phyloP scores from a whole-genome alignment of 2,113 vertebrate genomes.

The Centrocercus urophasianus region DNA sequence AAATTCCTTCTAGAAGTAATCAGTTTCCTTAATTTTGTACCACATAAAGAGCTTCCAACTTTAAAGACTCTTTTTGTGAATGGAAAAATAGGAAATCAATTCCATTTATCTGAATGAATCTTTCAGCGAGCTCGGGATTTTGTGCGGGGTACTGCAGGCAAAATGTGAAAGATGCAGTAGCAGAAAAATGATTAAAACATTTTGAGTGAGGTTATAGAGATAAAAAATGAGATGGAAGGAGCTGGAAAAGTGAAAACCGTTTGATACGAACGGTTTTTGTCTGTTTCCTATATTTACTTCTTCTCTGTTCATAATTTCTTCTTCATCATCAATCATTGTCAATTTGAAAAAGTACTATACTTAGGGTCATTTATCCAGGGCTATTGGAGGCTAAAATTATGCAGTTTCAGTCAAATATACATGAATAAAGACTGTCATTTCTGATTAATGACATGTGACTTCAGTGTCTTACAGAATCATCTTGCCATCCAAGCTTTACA shows the following conservation, averaged over 20 bases:
- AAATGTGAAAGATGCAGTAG: slow-evolving; percentile 29
- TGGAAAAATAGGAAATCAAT: slow-evolving; percentile 71
- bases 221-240: slow-evolving; percentile 55
- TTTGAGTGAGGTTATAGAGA: slow-evolving; percentile 43
- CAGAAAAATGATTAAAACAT: slow-evolving; percentile 56
- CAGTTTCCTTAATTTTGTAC: slow-evolving; percentile 45
- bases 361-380: slow-evolving; percentile 92
- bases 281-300: slow-evolving; percentile 88
- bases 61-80: slow-evolving; percentile 52
- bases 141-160: slow-evolving; percentile 30
- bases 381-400: slow-evolving; percentile 92
- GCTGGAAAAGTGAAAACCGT: slow-evolving; percentile 60
- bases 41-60: slow-evolving; percentile 43
- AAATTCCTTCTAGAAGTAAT: slow-evolving; percentile 48
- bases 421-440: slow-evolving; percentile 89
- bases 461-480: slow-evolving; percentile 80
- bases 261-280: slow-evolving; percentile 61
- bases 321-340: slow-evolving; percentile 92
- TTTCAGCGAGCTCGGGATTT: slow-evolving; percentile 48
- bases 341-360: slow-evolving; percentile 90
- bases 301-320: slow-evolving; percentile 88
- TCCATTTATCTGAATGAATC: slow-evolving; percentile 63
- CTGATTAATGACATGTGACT: slow-evolving; percentile 91
- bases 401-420: slow-evolving; percentile 88
- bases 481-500: slow-evolving; percentile 81